These are phyloP conservation scores for Equus quagga DNA, from an alignment of 2,113 vertebrate genomes.

Conservation along the genomic window DNA sequence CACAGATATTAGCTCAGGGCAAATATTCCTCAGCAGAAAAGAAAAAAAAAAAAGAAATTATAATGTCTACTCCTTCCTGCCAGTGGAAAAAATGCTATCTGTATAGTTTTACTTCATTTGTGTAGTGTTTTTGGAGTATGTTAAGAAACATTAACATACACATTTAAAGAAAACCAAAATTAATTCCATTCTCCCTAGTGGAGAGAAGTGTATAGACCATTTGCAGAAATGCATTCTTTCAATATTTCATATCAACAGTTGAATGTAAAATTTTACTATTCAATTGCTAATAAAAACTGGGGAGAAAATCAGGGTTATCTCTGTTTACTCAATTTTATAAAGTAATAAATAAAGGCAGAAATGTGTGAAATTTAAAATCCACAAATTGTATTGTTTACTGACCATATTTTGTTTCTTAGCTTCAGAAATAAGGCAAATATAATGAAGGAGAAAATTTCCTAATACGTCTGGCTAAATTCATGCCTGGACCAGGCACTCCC, in stretches of 20 bases:
- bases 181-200: background rate
- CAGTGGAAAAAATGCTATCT: background rate
- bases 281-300: background rate
- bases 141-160: background rate
- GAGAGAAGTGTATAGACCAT: background rate
- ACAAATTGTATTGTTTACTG: background rate
- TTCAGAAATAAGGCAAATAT: background rate
- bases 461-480: background rate
- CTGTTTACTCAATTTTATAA: constrained; percentile 25
- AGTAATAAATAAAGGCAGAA: background rate
- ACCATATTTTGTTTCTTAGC: background rate
- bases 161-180: background rate
- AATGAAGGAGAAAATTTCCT: constrained; percentile 2
- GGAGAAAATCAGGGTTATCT: background rate
- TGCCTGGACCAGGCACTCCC: background rate
- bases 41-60: background rate
- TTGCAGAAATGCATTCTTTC: background rate
- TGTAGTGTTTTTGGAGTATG: background rate
- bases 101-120: background rate
- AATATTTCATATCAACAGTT: background rate
- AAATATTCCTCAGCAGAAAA: no score
- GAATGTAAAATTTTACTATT: background rate
- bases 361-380: background rate
- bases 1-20: no score
- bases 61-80: background rate